phyloP scores from a whole-genome alignment of 1,140 invertebrate genomes.

The Drosophila persimilis region DNA sequence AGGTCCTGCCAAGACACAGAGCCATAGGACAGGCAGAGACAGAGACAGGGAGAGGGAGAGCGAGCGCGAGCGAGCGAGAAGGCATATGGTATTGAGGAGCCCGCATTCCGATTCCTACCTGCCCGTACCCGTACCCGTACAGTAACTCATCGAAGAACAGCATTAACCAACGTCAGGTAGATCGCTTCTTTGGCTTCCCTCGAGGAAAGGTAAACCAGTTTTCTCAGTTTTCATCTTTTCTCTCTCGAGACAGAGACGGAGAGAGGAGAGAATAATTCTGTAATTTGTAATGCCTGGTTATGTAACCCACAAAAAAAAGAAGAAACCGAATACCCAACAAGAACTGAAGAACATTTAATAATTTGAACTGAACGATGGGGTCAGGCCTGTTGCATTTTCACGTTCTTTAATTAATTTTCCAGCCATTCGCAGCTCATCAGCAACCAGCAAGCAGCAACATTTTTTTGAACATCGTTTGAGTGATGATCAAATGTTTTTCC shows the following conservation, averaged over 20 bases:
- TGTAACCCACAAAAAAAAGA: constrained; percentile 37
- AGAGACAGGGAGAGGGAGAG: not conserved
- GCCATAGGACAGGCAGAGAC: not conserved
- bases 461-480: constrained; percentile 43
- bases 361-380: constrained; percentile 25
- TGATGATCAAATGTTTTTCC: constrained; percentile 62
- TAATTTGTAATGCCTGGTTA: constrained; percentile 79
- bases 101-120: constrained; percentile 44
- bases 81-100: not conserved
- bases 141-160: constrained; percentile 21
- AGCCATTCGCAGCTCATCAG: constrained; percentile 27
- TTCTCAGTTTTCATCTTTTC: constrained; percentile 7
- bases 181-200: constrained; percentile 48
- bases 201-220: constrained; percentile 62
- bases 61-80: constrained; percentile 1
- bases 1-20: constrained; percentile 36
- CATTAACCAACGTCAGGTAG: constrained; percentile 51
- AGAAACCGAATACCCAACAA: constrained; percentile 27
- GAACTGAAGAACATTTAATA: constrained; percentile 59
- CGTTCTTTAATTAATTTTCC: constrained; percentile 71
- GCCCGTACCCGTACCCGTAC: constrained; percentile 12
- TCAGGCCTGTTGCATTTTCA: constrained; percentile 72
- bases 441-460: constrained; percentile 32
- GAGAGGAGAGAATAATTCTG: constrained; percentile 10
- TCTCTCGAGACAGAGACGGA: not conserved